Percentiles rank a stretch among this genome's conserved stretches.
These are phyloP conservation scores for Rattus norvegicus DNA, from an alignment of 2,113 vertebrate genomes.

Conservation along the genomic window GRCr8 NC_086027.1:31404001-31404500, in stretches of 20 bases:
- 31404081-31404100: not conserved
- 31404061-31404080: not conserved
- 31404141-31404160: not conserved
- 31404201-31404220: not conserved
- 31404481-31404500: not conserved
- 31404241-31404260: not conserved
- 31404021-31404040: not conserved
- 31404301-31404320: not conserved
- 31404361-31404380: not conserved
- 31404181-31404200: not conserved
- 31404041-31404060: not conserved
- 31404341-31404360: not conserved
- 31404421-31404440: not conserved
- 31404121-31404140: not conserved
- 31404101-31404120: not conserved
- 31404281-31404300: not conserved
- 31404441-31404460: not conserved
- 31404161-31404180: not conserved
- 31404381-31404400: not conserved
- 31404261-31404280: not conserved
- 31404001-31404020: not conserved
- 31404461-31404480: conserved; percentile 27
- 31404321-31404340: not conserved
- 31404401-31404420: not conserved
- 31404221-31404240: not conserved